These are phyloP conservation scores for Cladopsammia gracilis DNA, from an alignment of 64 coral and sea anemone genomes.

Conservation along the genomic window DNA sequence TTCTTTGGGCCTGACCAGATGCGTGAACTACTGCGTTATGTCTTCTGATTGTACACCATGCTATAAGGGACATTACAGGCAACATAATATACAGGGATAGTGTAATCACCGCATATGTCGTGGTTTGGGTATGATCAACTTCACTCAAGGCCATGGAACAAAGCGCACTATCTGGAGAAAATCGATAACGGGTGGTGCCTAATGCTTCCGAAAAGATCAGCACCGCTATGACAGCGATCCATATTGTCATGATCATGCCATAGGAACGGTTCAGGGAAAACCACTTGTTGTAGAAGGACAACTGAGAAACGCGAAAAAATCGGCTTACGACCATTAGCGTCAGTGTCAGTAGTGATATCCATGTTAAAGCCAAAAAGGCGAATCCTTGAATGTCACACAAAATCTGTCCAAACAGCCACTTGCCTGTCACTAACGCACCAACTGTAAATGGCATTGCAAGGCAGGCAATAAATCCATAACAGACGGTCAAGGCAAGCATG, in stretches of 20 bases:
- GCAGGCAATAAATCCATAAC: background rate
- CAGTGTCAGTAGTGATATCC: background rate
- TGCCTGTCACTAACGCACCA: background rate
- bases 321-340: background rate
- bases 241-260: conserved; percentile 16
- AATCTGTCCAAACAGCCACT: conserved; percentile 2
- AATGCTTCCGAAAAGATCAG: background rate
- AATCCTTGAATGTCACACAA: conserved; percentile 33
- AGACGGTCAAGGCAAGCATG: background rate
- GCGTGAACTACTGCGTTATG: background rate
- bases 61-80: background rate
- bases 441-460: background rate
- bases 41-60: background rate
- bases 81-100: background rate
- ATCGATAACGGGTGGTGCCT: background rate
- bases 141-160: background rate
- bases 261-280: background rate
- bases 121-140: background rate
- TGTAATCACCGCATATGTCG: background rate
- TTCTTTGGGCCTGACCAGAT: background rate
- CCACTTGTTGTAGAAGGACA: conserved; percentile 5
- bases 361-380: background rate
- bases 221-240: background rate
- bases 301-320: background rate
- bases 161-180: background rate